Evolutionary conservation across 2,888 invertebrate genomes (phyloP).

Genomic region (Spilarctia lutea): DNA sequence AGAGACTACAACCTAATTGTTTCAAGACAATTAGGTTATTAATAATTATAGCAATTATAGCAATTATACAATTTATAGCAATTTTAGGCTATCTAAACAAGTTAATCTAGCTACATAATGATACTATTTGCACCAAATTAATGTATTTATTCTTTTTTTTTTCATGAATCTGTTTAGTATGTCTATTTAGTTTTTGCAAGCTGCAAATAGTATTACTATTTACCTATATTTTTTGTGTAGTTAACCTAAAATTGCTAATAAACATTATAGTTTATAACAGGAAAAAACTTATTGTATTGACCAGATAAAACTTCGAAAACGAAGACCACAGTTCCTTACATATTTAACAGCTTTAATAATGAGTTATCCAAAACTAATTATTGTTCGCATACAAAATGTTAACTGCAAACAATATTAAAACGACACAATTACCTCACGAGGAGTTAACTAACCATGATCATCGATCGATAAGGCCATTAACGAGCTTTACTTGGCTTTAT

Average conservation of each 20-base stretch:
- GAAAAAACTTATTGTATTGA: no score
- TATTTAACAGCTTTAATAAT: background rate
- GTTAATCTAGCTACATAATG: background rate
- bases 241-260: no score
- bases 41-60: no score
- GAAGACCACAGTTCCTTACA: no score
- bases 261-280: no score
- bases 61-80: no score
- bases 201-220: no score
- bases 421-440: background rate
- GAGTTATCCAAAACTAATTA: background rate
- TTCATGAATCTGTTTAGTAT: no score
- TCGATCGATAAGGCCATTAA: background rate
- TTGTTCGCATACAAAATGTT: background rate
- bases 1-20: background rate
- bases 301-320: no score
- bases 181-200: no score
- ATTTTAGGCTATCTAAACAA: background rate
- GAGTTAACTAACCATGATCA: background rate
- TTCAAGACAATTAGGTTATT: background rate
- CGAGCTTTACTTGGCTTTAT: background rate
- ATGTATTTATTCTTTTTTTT: no score
- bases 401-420: background rate
- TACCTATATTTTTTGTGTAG: no score
- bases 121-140: background rate